Percentiles rank a stretch among this genome's conserved stretches.
These are phyloP conservation scores for Papilio protenor DNA, from an alignment of 2,888 invertebrate genomes.

Conservation along the genomic window DNA sequence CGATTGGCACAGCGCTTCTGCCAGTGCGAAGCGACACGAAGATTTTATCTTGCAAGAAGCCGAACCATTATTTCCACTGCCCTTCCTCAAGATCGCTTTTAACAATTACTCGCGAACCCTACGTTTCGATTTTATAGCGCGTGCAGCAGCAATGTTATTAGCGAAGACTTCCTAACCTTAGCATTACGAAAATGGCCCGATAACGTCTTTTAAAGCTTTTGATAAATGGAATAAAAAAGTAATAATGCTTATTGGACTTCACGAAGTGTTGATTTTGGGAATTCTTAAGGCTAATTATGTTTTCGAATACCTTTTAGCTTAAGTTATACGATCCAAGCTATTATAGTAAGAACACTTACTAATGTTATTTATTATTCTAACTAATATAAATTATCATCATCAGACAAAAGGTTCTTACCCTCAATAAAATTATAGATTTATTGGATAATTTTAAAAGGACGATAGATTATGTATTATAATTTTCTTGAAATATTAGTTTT, in stretches of 20 bases:
- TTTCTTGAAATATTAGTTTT: background rate
- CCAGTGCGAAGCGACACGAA: conserved; percentile 55
- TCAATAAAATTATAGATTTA: background rate
- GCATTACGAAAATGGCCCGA: conserved; percentile 25
- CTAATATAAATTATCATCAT: background rate
- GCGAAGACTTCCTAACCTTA: conserved; percentile 30
- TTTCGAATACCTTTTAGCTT: background rate
- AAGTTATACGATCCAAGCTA: background rate
- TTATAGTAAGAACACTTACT: background rate
- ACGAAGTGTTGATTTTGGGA: background rate
- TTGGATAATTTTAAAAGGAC: background rate
- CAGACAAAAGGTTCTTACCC: background rate
- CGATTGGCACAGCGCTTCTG: conserved; percentile 48
- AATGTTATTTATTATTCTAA: background rate
- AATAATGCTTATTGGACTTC: conserved; percentile 8
- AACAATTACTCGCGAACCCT: conserved; percentile 53
- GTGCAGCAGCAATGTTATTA: conserved; percentile 42
- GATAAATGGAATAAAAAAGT: conserved; percentile 18
- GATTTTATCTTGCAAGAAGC: conserved; percentile 67
- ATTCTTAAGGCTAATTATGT: background rate
- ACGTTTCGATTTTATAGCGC: conserved; percentile 43
- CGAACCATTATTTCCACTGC: conserved; percentile 65
- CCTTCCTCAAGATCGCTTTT: conserved; percentile 53
- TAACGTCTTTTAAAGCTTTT: conserved; percentile 22
- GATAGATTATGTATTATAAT: background rate